These are phyloP conservation scores for Stegastes partitus DNA, from an alignment of 2,113 vertebrate species.

Conservation along the genomic window DNA sequence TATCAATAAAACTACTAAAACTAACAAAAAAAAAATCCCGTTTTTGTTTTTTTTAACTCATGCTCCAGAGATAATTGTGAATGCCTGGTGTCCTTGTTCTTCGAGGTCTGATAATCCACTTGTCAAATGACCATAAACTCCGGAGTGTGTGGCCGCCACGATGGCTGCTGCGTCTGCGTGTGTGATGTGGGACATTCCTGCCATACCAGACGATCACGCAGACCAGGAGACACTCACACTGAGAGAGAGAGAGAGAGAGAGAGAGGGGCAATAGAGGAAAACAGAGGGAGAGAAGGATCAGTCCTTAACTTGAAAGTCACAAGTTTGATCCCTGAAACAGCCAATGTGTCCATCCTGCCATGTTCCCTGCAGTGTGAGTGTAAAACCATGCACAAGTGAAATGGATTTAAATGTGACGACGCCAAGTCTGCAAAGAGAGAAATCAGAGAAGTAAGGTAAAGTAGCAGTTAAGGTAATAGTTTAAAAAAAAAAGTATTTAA, in stretches of 20 bases:
- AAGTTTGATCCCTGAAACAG: background rate
- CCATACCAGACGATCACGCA: constrained; percentile 78
- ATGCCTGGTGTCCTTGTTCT: constrained; percentile 32
- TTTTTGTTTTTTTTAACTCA: background rate
- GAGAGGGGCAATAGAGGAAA: background rate
- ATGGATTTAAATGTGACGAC: background rate
- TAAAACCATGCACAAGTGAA: background rate
- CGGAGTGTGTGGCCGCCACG: constrained; percentile 62
- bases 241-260: constrained; percentile 4
- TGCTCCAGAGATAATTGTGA: constrained; percentile 1
- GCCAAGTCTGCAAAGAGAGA: background rate
- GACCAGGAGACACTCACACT: constrained; percentile 19
- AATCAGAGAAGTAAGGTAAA: background rate
- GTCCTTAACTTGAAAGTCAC: background rate
- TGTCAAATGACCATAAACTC: constrained; percentile 75
- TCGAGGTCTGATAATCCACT: constrained; percentile 76
- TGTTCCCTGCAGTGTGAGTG: background rate
- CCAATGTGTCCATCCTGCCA: background rate
- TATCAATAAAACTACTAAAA: background rate
- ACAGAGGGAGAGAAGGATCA: background rate
- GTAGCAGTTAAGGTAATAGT: background rate
- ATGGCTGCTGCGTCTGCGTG: constrained; percentile 54
- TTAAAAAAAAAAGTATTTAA: background rate
- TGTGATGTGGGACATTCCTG: constrained; percentile 79
- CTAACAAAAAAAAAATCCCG: background rate